Percentiles rank a stretch among this genome's conserved stretches.
These are phyloP conservation scores for Epinephelus malabaricus DNA, from an alignment of 2,797 vertebrate genomes.

Conservation along the genomic window DNA sequence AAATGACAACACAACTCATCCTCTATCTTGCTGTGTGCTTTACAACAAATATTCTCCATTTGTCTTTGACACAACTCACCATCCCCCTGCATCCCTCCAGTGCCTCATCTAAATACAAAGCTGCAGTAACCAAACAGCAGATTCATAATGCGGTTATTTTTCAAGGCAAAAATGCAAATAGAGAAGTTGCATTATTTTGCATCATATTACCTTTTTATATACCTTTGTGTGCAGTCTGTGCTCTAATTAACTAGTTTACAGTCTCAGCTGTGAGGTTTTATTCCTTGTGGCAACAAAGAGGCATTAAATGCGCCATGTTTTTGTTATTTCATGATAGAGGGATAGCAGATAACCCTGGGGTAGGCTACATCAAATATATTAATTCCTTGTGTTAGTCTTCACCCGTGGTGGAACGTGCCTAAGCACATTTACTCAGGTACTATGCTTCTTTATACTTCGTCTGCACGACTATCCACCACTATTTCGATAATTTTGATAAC, in stretches of 20 bases:
- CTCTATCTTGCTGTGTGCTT: neutral
- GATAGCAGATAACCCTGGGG: neutral
- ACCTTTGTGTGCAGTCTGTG: neutral
- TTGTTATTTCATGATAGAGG: neutral
- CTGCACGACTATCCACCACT: too few relatives aligned
- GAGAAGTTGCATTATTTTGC: slow-evolving; percentile 22
- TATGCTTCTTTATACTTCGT: too few relatives aligned
- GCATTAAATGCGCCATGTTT: neutral
- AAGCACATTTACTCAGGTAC: too few relatives aligned
- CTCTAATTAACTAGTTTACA: neutral
- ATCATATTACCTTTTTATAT: slow-evolving; percentile 1
- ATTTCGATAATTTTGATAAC: too few relatives aligned
- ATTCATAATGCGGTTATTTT: neutral
- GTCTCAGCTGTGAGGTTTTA: neutral
- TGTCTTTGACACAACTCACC: neutral
- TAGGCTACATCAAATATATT: neutral
- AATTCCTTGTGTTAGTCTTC: neutral
- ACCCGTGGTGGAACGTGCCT: too few relatives aligned
- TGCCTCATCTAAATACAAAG: neutral
- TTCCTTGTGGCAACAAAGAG: slow-evolving; percentile 1
- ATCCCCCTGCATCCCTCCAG: neutral
- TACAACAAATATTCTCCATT: slow-evolving; percentile 5
- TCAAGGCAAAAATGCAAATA: slow-evolving; percentile 17
- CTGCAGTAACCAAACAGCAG: slow-evolving; percentile 5
- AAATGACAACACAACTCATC: neutral